Evolutionary conservation across 1,140 invertebrate species (phyloP), one percentile per base, ranked within the genome.

Genomic region (Mercenaria mercenaria): DNA sequence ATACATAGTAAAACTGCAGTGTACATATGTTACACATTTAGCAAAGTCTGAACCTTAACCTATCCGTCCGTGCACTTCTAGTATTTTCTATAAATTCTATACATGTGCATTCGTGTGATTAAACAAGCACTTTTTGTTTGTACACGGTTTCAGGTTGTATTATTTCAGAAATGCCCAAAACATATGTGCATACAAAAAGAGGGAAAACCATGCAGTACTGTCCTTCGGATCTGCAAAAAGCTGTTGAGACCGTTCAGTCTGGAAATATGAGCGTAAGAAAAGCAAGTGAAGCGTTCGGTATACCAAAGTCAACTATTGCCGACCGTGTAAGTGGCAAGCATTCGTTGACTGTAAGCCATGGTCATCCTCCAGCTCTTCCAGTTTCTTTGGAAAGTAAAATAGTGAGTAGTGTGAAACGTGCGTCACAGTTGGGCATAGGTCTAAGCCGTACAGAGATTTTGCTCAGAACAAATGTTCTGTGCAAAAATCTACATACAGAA

Each of bases 361-460:
- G 80, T 6, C 34, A 50, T 20, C 74, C 83, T 59, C 91, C 81
- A 34, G 67, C 64, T 32, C 34, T 90, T 23, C 72, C 88, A n/a
- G 15, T 1, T 0, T 64, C 39, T 43, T 10, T 90, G 10, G 88
- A 91, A 80, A 84, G 83, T 11, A 64, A 72, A 41, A 88, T 91
- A 41, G 88, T 88, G 10, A 32, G 52, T 0, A 72, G 41, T 59
- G 67, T 88, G 0, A 90, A 43, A 39, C 20, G 34, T 8, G 56
- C 79, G 23, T n/a, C 88, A 8, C 29, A 61, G n/a, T 56, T 69
- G 56, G 91, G 91, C 20, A 82, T 91, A 59, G 88, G 88, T 8
- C 67, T 91, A 11, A 72, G 50, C 20, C 26, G 69, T 8, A 79
- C 74, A 56, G 77, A 90, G 43, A 26, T 91, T 4, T 39, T 91